Conservation (phyloP, 2,113 vertebrate genomes). For the Lophochroa leadbeateri region DNA sequence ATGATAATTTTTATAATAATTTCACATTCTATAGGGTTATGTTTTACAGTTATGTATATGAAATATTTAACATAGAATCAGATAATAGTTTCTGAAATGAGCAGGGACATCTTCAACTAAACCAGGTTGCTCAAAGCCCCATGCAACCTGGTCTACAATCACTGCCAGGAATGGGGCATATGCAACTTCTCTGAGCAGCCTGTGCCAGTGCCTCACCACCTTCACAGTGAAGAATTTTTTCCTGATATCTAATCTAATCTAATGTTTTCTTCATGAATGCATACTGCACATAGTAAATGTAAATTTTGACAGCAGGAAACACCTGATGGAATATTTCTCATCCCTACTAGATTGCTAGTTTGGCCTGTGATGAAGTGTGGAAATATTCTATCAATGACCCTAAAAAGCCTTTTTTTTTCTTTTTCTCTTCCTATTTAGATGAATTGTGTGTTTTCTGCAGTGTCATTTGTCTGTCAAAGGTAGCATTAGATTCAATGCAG, state of each 20-base stretch:
- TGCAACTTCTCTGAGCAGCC: not conserved
- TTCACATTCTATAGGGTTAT: not conserved
- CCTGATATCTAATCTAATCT: not conserved
- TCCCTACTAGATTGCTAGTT: not conserved
- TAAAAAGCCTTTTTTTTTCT: not conserved
- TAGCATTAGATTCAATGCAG: not conserved
- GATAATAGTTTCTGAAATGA: not conserved
- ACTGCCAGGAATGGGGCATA: not conserved
- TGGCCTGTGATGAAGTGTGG: not conserved
- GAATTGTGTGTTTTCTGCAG: not conserved
- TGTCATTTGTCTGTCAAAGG: not conserved
- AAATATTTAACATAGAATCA: not conserved
- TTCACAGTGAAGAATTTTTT: not conserved
- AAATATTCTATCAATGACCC: not conserved
- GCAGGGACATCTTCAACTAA: not conserved
- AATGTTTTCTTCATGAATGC: not conserved
- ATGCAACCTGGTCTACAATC: not conserved
- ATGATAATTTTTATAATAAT: not conserved
- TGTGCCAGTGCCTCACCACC: not conserved
- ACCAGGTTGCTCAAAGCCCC: not conserved
- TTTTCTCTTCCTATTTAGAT: not conserved
- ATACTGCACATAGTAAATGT: not conserved
- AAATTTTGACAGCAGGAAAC: not conserved
- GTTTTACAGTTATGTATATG: not conserved
- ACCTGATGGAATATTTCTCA: not conserved